A percentile compares a stretch with the other conserved stretches of the same genome.
phyloP scores from a whole-genome alignment of 2,888 invertebrate species.

The Byasa hedistus region DNA sequence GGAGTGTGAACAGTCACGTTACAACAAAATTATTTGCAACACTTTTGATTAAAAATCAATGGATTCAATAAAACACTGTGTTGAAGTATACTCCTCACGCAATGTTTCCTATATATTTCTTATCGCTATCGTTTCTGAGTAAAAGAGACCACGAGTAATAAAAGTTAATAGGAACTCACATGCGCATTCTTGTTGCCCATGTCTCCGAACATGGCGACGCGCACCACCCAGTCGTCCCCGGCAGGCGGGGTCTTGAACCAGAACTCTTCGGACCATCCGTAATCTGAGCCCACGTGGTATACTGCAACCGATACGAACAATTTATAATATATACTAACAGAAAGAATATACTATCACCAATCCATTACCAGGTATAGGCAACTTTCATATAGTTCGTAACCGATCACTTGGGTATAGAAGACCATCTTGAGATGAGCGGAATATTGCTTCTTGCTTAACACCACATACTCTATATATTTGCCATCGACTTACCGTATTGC shows the following conservation, averaged over 20 bases:
- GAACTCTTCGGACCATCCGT: constrained; percentile 91
- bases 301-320: constrained; percentile 64
- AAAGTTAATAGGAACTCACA: constrained; percentile 43
- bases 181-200: constrained; percentile 96
- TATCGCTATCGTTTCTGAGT: too few species aligned
- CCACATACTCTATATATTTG: too few species aligned
- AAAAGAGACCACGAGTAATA: background rate
- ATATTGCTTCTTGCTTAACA: too few species aligned
- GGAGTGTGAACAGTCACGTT: too few species aligned
- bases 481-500: constrained; percentile 78
- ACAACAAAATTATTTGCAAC: background rate
- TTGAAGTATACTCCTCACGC: too few species aligned
- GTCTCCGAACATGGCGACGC: constrained; percentile 94
- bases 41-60: too few species aligned
- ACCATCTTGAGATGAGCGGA: background rate
- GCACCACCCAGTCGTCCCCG: constrained; percentile 87
- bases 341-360: too few species aligned
- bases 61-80: too few species aligned
- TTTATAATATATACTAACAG: too few species aligned
- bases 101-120: too few species aligned
- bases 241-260: constrained; percentile 86
- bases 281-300: constrained; percentile 88
- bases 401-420: background rate
- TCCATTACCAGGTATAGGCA: too few species aligned
- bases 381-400: too few species aligned